Conservation (phyloP, 2,113 vertebrate species). For the Eolophus roseicapilla region DNA sequence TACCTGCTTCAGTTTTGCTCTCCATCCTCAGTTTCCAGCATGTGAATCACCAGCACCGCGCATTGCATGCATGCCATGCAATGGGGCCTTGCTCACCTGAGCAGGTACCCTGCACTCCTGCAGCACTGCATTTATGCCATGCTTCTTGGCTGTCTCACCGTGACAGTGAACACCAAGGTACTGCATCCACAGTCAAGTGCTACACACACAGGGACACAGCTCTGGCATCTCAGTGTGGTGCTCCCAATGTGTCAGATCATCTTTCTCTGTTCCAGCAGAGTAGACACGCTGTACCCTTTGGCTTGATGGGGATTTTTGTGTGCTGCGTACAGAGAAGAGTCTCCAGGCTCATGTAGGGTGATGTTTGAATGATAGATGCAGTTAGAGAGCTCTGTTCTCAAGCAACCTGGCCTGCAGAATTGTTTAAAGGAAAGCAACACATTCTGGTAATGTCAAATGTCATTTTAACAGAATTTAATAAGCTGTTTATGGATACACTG, state of each 20-base stretch:
- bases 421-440: neutral
- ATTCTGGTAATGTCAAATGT: neutral
- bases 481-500: neutral
- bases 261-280: neutral
- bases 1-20: neutral
- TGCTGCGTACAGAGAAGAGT: neutral
- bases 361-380: neutral
- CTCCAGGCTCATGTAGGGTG: neutral
- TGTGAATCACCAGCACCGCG: neutral
- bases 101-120: neutral
- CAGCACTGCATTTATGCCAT: neutral
- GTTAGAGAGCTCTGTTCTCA: neutral
- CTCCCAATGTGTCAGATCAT: neutral
- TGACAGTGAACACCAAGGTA: neutral
- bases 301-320: neutral
- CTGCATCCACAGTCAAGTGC: neutral
- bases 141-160: neutral
- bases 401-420: neutral
- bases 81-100: neutral
- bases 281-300: neutral
- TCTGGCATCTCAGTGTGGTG: neutral
- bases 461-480: neutral
- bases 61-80: rapidly evolving
- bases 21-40: neutral
- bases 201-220: neutral